Evolutionary conservation across 2,888 invertebrate genomes (phyloP).

Genomic region (Lottia scabra): DNA sequence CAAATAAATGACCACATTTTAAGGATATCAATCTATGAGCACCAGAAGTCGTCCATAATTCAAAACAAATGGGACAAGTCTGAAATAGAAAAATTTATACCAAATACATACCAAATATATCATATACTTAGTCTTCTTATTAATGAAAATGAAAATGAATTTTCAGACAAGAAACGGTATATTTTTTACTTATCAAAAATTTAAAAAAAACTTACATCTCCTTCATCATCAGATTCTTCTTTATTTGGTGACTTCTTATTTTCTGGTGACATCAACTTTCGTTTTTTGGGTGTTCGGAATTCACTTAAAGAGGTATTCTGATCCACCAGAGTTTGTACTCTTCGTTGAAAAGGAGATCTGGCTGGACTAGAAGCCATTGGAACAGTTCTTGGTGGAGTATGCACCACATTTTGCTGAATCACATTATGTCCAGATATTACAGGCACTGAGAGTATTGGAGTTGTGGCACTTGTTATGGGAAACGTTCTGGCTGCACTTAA

Average conservation of each 20-base stretch:
- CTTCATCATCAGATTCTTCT: slow-evolving; percentile 38
- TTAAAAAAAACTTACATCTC: slow-evolving; percentile 29
- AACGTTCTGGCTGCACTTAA: no score
- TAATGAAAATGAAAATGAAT: no score
- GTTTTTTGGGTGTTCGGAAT: slow-evolving; percentile 49
- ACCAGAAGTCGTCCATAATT: slow-evolving; percentile 88
- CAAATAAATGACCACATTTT: slow-evolving; percentile 94
- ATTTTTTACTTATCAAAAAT: no score
- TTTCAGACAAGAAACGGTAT: no score
- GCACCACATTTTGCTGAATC: no score
- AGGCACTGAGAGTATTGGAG: no score
- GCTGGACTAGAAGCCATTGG: background rate
- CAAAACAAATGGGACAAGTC: slow-evolving; percentile 89
- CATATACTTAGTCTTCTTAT: no score
- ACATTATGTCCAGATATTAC: no score
- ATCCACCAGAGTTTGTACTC: slow-evolving; percentile 17
- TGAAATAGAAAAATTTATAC: slow-evolving; percentile 69
- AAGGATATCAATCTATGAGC: slow-evolving; percentile 87
- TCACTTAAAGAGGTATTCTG: slow-evolving; percentile 37
- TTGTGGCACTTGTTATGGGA: no score
- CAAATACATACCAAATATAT: no score
- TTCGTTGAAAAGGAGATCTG: background rate
- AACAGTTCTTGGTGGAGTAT: no score
- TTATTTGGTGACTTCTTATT: background rate
- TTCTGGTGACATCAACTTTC: slow-evolving; percentile 39